Conservation (phyloP, 2,113 vertebrate species). For the Eulemur macaco region DNA sequence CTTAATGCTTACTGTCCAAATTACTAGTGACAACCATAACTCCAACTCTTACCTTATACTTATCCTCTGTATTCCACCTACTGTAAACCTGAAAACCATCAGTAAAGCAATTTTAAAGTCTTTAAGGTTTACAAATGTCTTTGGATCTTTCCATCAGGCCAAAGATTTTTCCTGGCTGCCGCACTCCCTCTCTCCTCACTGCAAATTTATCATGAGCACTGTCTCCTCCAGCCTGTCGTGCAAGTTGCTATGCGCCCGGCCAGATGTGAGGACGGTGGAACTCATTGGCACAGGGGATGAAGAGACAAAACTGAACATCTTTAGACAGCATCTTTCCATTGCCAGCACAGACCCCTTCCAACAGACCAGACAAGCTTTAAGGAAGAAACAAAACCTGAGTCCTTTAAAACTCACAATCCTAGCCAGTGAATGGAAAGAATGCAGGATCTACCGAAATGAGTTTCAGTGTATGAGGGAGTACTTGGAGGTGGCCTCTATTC, state of each 20-base stretch:
- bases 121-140: conserved; percentile 26
- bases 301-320: conserved; percentile 26
- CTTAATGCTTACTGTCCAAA: neutral
- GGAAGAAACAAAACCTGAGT: conserved; percentile 53
- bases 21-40: neutral
- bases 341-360: neutral
- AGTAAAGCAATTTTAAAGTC: conserved; percentile 12
- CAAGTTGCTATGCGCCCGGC: conserved; percentile 53
- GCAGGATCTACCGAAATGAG: conserved; percentile 43
- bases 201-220: conserved; percentile 64
- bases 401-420: conserved; percentile 69
- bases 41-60: neutral
- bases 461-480: conserved; percentile 64
- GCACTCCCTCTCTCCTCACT: conserved; percentile 36
- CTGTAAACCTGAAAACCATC: neutral
- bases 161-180: conserved; percentile 71
- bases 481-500: conserved; percentile 53
- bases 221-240: conserved; percentile 69
- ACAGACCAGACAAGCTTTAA: neutral
- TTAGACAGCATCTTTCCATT: conserved; percentile 46
- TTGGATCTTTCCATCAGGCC: conserved; percentile 41
- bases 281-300: neutral
- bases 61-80: neutral
- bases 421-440: conserved; percentile 62
- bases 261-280: conserved; percentile 54